Base-by-base conservation (phyloP, 2,113 vertebrate species). In the Cisticola juncidis region DNA sequence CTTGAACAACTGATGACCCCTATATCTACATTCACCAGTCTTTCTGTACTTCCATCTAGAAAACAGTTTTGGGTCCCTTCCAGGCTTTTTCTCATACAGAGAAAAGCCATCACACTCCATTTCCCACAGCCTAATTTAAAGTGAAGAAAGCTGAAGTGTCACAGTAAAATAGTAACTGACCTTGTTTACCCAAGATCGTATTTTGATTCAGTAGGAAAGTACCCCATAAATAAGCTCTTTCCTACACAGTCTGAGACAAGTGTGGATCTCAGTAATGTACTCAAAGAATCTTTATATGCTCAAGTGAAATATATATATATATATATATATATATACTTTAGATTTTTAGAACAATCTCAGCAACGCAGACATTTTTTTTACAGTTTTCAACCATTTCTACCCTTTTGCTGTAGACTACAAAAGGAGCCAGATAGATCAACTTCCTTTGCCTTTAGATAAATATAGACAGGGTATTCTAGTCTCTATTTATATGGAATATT, bases 141-240 rank as follows among this genome's bases (percentile, higher is more conserved):
- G 71, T 38, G 58, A 90, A 62, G 56, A 86, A 83, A 86, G 62
- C 66, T 82, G 21, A 92, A 93, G 68, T 78, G 71, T 78, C 9
- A 1, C 47, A 45, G 29, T 88, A 83, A 94, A 88, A 88, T 57
- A 86, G 68, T 53, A 69, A 86, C 68, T 90, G 88, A 86, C 65
- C 86, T 93, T 91, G 78, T 94, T 95, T 94, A 90, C 47, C 15
- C 44, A 86, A 84, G 47, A 84, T 53, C 0, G 0, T 29, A 62
- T 74, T 95, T 89, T 94, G 62, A 92, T 80, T 88, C 70, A 80
- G 26, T 91, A 83, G 82, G 79, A 81, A 95, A 87, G 38, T 50
- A 58, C 14, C 54, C 45, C 66, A 85, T 87, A 91, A 94, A 92
- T 62, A 81, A 92, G 24, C 7, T 45, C 29, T 90, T 90, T 85